These are phyloP conservation scores for Paradisaea rubra DNA, from an alignment of 2,113 vertebrate genomes.

Conservation along the genomic window DNA sequence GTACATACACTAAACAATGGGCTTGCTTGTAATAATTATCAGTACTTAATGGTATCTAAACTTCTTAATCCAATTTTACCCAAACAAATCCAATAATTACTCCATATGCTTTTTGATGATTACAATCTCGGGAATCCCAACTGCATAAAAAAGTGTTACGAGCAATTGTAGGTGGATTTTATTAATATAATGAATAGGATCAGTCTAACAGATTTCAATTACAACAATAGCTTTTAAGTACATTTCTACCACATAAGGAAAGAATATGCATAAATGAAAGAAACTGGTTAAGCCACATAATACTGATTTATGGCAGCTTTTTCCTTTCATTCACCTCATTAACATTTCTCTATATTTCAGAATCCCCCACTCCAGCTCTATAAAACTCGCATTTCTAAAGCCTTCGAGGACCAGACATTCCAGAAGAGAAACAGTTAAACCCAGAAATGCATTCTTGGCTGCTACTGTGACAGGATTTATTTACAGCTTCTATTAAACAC, in stretches of 20 bases:
- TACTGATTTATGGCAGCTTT: slow-evolving; percentile 53
- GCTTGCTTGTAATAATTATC: slow-evolving; percentile 64
- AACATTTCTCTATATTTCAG: background rate
- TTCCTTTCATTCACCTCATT: slow-evolving; percentile 48
- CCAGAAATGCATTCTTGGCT: slow-evolving; percentile 63
- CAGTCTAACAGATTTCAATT: slow-evolving; percentile 65
- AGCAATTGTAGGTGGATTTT: slow-evolving; percentile 67
- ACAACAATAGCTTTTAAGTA: slow-evolving; percentile 67
- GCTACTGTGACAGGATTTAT: slow-evolving; percentile 68
- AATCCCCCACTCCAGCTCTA: background rate
- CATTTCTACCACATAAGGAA: slow-evolving; percentile 57
- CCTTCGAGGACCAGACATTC: slow-evolving; percentile 12
- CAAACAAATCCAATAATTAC: slow-evolving; percentile 70
- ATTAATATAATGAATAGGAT: slow-evolving; percentile 67
- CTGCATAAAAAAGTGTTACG: slow-evolving; percentile 54
- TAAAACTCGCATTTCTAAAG: slow-evolving; percentile 29
- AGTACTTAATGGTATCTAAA: slow-evolving; percentile 63
- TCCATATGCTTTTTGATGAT: slow-evolving; percentile 62
- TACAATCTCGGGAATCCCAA: slow-evolving; percentile 64
- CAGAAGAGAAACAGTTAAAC: slow-evolving; percentile 64
- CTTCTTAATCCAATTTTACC: slow-evolving; percentile 65
- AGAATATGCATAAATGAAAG: slow-evolving; percentile 58
- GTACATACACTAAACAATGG: slow-evolving; percentile 39
- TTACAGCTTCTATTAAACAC: slow-evolving; percentile 70
- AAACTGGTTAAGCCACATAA: slow-evolving; percentile 57